Conservation (phyloP, 2,113 vertebrate species). For the Hippopotamus amphibius region DNA sequence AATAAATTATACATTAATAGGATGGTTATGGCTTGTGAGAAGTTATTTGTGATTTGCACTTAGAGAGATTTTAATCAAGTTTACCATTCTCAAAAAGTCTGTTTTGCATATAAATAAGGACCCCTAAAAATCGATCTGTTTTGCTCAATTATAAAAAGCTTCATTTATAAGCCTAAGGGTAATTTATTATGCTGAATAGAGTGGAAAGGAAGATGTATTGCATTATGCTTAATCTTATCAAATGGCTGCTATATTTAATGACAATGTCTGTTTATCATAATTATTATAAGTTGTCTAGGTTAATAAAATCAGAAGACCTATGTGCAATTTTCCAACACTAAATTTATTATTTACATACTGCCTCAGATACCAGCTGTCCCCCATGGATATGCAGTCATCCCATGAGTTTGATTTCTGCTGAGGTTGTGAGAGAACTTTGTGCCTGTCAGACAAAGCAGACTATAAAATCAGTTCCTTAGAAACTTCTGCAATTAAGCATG, state of each 20-base stretch:
- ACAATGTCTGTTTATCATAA: constrained; percentile 89
- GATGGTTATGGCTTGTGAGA: constrained; percentile 80
- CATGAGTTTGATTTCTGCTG: constrained; percentile 37
- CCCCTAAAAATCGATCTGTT: constrained; percentile 88
- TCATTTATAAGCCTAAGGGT: constrained; percentile 83
- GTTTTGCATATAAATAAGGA: constrained; percentile 87
- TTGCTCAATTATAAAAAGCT: constrained; percentile 87
- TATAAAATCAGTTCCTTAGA: background rate
- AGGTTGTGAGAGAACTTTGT: background rate
- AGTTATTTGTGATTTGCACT: constrained; percentile 86
- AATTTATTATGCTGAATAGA: constrained; percentile 86
- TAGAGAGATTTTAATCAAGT: constrained; percentile 87
- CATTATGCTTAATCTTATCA: constrained; percentile 86
- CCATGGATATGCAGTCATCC: background rate
- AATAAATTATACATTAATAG: constrained; percentile 87
- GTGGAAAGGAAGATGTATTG: constrained; percentile 84
- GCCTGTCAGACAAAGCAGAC: background rate
- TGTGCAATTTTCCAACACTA: constrained; percentile 67
- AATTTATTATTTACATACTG: constrained; percentile 56
- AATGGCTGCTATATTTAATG: constrained; percentile 87
- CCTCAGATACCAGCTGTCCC: constrained; percentile 58
- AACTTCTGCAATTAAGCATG: constrained; percentile 16
- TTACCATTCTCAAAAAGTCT: constrained; percentile 85
- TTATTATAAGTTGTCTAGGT: constrained; percentile 86
- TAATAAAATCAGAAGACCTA: constrained; percentile 85